Evolutionary conservation across 2,797 vertebrate genomes (phyloP).

Genomic region (Thamnophis elegans): DNA sequence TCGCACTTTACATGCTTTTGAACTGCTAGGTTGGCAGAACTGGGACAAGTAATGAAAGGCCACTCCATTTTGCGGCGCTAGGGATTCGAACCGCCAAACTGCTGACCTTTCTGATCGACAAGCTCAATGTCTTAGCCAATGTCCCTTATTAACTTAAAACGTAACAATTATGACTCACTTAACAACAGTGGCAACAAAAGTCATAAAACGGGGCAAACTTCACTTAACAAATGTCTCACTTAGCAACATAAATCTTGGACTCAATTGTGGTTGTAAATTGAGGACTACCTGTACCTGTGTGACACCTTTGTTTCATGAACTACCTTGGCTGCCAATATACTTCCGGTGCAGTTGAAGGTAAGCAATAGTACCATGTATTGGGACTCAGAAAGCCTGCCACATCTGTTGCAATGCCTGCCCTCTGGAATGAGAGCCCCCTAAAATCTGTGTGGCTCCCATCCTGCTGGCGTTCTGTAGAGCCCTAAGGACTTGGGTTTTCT

Average conservation of each 20-base stretch:
- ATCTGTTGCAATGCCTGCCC: background rate
- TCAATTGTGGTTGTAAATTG: background rate
- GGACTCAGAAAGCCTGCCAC: background rate
- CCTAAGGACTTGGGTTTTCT: background rate
- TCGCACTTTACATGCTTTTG: no score
- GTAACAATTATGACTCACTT: no score
- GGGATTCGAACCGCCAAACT: no score
- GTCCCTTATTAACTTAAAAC: no score
- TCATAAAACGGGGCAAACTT: no score
- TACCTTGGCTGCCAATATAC: background rate
- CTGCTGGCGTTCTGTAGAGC: background rate
- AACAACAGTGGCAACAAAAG: no score
- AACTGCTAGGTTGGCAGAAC: no score
- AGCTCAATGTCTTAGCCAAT: no score
- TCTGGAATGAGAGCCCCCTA: background rate
- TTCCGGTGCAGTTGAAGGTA: background rate
- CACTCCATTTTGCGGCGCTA: no score
- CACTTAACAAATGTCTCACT: no score
- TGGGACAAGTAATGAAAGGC: no score
- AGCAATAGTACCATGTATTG: background rate
- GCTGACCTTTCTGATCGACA: no score
- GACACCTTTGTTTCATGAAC: background rate
- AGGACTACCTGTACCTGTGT: background rate
- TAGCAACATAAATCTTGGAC: background rate
- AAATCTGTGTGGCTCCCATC: background rate